A percentile compares a stretch with the other conserved stretches of the same genome.
Evolutionary conservation across 1,140 invertebrate genomes (phyloP).

Genomic region (Zaprionus gabonicus): DNA sequence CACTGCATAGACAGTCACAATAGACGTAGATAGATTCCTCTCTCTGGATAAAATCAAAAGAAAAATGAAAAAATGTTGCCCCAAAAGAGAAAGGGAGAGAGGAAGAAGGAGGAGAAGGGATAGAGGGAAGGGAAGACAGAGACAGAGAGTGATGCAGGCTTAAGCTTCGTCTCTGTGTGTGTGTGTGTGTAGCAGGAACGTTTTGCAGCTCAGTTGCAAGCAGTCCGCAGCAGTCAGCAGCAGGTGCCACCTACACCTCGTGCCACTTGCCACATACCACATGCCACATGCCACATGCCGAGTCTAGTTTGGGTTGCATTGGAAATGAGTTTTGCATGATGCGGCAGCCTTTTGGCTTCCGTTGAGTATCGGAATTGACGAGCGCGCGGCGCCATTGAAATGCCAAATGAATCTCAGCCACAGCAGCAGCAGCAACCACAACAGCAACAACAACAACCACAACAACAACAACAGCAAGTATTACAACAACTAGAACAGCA

Average conservation of each 20-base stretch:
- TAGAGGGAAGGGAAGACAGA: background rate
- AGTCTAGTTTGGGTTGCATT: conserved; percentile 18
- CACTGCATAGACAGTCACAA: conserved; percentile 62
- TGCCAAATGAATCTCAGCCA: conserved; percentile 49
- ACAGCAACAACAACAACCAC: too few relatives aligned
- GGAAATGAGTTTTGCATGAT: conserved; percentile 45
- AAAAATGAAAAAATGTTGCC: conserved; percentile 15
- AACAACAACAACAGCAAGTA: conserved; percentile 2
- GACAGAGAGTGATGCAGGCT: background rate
- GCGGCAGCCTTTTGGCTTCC: conserved; percentile 23
- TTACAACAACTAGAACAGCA: background rate
- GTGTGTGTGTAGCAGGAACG: background rate
- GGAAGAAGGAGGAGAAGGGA: background rate
- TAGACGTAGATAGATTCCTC: conserved; percentile 68
- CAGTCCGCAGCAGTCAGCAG: background rate
- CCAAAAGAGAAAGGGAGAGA: conserved; percentile 3
- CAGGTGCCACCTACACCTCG: conserved; percentile 12
- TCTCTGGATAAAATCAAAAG: conserved; percentile 35
- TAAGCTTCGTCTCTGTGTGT: background rate
- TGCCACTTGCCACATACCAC: background rate
- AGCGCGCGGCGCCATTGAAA: conserved; percentile 32
- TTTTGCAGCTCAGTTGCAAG: background rate
- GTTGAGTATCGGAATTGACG: conserved; percentile 33
- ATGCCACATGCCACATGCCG: conserved; percentile 10
- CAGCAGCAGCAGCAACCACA: conserved; percentile 4